Evolutionary conservation across 1,140 invertebrate species (phyloP).

Genomic region (Bombus turneri): DNA sequence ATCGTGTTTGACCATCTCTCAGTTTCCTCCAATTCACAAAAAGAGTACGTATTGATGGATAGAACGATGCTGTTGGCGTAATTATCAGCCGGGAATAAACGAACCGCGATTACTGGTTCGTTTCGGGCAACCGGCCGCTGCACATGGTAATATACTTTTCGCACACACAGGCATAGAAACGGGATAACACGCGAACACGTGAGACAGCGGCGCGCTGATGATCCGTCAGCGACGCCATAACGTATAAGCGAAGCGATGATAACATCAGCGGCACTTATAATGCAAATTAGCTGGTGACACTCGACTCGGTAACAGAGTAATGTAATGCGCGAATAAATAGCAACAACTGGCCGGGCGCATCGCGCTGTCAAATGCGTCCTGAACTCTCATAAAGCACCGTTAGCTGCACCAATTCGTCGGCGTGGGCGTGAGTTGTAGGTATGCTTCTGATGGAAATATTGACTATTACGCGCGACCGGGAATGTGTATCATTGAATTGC

Average conservation of each 20-base stretch:
- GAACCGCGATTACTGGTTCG: neutral
- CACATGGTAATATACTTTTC: slow-evolving; percentile 26
- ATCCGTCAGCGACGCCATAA: slow-evolving; percentile 76
- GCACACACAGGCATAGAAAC: neutral
- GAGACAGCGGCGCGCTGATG: slow-evolving; percentile 56
- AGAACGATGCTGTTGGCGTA: neutral
- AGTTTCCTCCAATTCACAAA: neutral
- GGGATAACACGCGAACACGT: slow-evolving; percentile 39
- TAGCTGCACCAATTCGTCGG: slow-evolving; percentile 70
- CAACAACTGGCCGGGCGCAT: slow-evolving; percentile 79
- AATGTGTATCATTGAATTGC: slow-evolving; percentile 83
- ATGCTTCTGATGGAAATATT: slow-evolving; percentile 83
- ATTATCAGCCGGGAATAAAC: neutral
- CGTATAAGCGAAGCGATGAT: slow-evolving; percentile 75
- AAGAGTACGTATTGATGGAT: neutral
- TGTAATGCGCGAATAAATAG: slow-evolving; percentile 83
- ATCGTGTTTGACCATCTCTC: neutral
- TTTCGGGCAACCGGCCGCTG: neutral
- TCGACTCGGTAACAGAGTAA: slow-evolving; percentile 81
- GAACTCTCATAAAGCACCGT: slow-evolving; percentile 81
- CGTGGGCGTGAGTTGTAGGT: slow-evolving; percentile 82
- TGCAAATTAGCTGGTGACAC: slow-evolving; percentile 82
- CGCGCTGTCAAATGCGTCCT: slow-evolving; percentile 80
- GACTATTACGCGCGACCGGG: slow-evolving; percentile 82
- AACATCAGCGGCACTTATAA: slow-evolving; percentile 79